Base-by-base conservation (phyloP, 2,797 vertebrate species). In the Smutsia temminckii region DNA sequence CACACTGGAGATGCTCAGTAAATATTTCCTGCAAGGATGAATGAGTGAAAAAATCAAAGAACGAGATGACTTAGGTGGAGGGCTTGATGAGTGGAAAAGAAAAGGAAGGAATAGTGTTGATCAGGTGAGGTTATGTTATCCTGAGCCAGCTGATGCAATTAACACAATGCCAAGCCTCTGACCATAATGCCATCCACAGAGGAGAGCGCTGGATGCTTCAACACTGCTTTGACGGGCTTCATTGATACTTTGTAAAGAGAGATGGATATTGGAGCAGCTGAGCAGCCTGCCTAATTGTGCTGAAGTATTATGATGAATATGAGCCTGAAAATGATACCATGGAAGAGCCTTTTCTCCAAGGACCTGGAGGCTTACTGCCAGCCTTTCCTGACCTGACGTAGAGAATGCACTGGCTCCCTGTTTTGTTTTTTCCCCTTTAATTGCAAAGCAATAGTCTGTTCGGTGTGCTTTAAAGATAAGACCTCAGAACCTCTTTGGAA, bases 261-360 rank as follows among this genome's bases (percentile, higher is more conserved):
- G 81, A 92, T 64, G 64, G 83, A 46, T 86, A 55, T 95, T 37
- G 40, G 64, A 94, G 61, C 51, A 55, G 59, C 49, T 42, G 71
- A 84, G 49, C 29, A 85, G 55, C 74, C 84, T 96, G 87, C 51
- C 68, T 88, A 83, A 92, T 71, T 95, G 95, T 89, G 59, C 84
- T 79, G 63, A 96, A 84, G 83, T 51, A 8, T 71, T 89, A 49
- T 86, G 95, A 94, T 94, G 90, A 85, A 92, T 86, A 29, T 66
- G 64, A 29, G 34, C 63, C 40, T 95, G 66, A 68, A 83, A 90
- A 84, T 34, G 37, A 91, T 53, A 57, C 59, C 5, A 5, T 32
- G 20, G 63, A 92, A 91, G 37, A 92, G 49, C 17, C 51, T 86
- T 88, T 74, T 21, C 51, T 94, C 85, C 53, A 77, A 20, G 64